A percentile compares a stretch with the other conserved stretches of the same genome.
Evolutionary conservation across 30 jellyfish, hydroid and myxozoan species (phyloP).

Genomic region (Hydractinia echinata): DNA sequence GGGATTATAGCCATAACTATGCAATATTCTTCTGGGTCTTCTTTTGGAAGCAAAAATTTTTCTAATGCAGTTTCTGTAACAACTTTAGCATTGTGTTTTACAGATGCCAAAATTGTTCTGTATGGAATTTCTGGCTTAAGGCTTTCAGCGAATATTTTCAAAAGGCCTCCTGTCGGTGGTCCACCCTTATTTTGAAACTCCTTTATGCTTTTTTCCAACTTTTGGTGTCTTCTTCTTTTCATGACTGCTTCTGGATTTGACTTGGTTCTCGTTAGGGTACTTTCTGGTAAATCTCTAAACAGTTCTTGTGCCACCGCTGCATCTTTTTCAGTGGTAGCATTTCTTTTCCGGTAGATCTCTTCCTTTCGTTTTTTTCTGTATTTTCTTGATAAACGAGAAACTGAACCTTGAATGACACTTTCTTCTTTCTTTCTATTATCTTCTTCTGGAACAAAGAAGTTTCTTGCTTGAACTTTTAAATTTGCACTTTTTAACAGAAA

Average conservation of each 20-base stretch:
- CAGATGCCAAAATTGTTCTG: conserved; percentile 85
- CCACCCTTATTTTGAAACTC: conserved; percentile 72
- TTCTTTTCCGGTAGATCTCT: conserved; percentile 34
- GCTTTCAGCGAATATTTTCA: conserved; percentile 93
- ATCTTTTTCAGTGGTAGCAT: conserved; percentile 53
- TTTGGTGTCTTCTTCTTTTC: conserved; percentile 90
- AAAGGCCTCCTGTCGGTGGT: conserved; percentile 87
- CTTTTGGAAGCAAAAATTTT: conserved; percentile 76
- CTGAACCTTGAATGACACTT: no score
- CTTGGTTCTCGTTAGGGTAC: conserved; percentile 76
- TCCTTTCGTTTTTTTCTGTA: conserved; percentile 72
- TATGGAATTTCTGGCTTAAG: conserved; percentile 94
- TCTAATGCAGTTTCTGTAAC: conserved; percentile 91
- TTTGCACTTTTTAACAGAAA: conserved; percentile 81
- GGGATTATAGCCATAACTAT: conserved; percentile 94
- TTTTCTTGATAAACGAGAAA: conserved; percentile 64
- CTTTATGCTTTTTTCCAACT: conserved; percentile 69
- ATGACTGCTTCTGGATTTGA: conserved; percentile 94
- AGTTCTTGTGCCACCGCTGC: conserved; percentile 61
- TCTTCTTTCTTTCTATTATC: conserved; percentile 54
- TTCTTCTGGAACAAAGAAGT: conserved; percentile 79
- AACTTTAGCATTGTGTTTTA: conserved; percentile 64
- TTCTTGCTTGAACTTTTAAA: conserved; percentile 56
- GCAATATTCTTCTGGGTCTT: conserved; percentile 76
- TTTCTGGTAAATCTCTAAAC: conserved; percentile 81